phyloP scores from a whole-genome alignment of 2,113 vertebrate species.

The Meleagris gallopavo region DNA sequence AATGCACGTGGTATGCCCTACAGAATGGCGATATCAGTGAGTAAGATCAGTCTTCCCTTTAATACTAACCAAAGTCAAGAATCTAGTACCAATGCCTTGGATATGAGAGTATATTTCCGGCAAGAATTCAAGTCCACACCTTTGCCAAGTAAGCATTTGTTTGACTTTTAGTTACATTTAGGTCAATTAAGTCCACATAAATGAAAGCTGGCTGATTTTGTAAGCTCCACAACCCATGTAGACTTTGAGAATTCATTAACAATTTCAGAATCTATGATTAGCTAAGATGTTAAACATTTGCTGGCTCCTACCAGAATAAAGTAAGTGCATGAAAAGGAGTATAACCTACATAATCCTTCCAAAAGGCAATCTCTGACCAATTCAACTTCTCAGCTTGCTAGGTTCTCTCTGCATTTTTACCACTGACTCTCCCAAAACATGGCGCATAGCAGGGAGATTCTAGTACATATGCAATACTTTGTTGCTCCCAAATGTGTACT shows the following conservation, averaged over 20 bases:
- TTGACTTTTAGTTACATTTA: not conserved
- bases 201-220: not conserved
- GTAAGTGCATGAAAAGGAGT: not conserved
- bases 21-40: not conserved
- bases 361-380: not conserved
- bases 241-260: not conserved
- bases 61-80: not conserved
- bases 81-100: not conserved
- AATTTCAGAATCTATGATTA: not conserved
- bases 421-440: accelerated
- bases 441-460: not conserved
- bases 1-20: not conserved
- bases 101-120: not conserved
- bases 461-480: not conserved
- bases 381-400: not conserved
- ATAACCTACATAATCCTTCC: not conserved
- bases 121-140: not conserved
- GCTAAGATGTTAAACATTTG: not conserved
- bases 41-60: not conserved
- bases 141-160: not conserved
- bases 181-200: not conserved
- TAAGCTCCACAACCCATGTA: not conserved
- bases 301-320: not conserved
- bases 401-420: not conserved
- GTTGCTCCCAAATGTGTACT: not conserved